A percentile compares a stretch with the other conserved stretches of the same genome.
phyloP scores from a whole-genome alignment of 2,113 vertebrate species.

The Saguinus imperator region DNA sequence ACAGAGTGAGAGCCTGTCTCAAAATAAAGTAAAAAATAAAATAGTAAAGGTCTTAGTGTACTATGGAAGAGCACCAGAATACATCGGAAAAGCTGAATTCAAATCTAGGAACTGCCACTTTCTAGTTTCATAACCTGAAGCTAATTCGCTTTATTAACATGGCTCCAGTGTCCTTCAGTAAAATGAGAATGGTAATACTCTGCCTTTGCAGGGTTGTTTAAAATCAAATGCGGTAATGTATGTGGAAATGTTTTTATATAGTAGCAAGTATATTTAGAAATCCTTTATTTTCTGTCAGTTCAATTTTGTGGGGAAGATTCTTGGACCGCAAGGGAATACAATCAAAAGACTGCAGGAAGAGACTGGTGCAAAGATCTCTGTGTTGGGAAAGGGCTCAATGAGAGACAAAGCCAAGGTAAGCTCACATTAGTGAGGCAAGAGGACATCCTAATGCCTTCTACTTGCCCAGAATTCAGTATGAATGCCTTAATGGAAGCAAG shows the following conservation, averaged over 20 bases:
- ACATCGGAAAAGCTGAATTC: conserved; percentile 7
- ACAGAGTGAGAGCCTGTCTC: no score
- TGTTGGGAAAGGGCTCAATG: conserved; percentile 97
- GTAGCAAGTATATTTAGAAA: conserved; percentile 10
- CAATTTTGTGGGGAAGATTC: conserved; percentile 98
- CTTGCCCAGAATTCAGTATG: not conserved
- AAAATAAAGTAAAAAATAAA: no score
- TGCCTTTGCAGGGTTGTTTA: conserved; percentile 32
- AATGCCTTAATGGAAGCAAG: not conserved
- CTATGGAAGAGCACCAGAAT: not conserved
- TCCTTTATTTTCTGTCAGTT: conserved; percentile 86
- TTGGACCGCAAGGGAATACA: conserved; percentile 98
- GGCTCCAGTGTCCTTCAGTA: not conserved
- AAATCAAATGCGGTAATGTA: conserved; percentile 15
- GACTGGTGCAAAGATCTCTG: conserved; percentile 94
- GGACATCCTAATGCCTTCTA: not conserved
- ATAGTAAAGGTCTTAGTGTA: not conserved
- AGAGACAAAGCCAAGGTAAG: conserved; percentile 96
- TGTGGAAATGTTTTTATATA: not conserved
- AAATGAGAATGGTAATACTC: not conserved
- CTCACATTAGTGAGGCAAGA: not conserved
- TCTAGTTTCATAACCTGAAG: not conserved
- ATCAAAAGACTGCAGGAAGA: conserved; percentile 92
- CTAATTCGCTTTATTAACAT: not conserved
- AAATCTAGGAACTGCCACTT: conserved; percentile 3